phyloP scores from a whole-genome alignment of 2,888 invertebrate species.

The Pediacus dermestoides region DNA sequence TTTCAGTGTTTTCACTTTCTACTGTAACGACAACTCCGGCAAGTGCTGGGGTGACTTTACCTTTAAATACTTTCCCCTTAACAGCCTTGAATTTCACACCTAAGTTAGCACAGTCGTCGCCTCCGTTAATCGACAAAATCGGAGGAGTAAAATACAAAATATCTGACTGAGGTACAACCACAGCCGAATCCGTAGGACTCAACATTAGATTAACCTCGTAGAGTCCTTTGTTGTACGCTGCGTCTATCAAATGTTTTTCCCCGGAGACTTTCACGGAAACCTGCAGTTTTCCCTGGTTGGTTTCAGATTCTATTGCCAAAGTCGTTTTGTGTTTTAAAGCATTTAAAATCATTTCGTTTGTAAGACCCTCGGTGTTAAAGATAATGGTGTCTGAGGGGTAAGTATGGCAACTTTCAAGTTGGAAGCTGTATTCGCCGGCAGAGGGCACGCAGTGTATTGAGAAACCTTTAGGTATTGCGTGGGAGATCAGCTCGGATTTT shows the following conservation, averaged over 20 bases:
- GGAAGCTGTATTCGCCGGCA: constrained; percentile 65
- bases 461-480: constrained; percentile 60
- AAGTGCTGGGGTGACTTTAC: constrained; percentile 68
- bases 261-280: constrained; percentile 27
- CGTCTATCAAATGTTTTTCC: constrained; percentile 17
- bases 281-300: constrained; percentile 37
- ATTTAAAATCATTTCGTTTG: constrained; percentile 41
- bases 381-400: constrained; percentile 53
- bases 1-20: constrained; percentile 47
- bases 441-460: constrained; percentile 72
- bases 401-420: constrained; percentile 77
- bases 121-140: constrained; percentile 59
- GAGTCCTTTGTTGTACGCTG: constrained; percentile 31
- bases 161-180: constrained; percentile 67
- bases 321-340: constrained; percentile 42
- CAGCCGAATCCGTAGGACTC: constrained; percentile 55
- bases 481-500: constrained; percentile 32
- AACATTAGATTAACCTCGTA: constrained; percentile 49
- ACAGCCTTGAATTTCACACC: constrained; percentile 54
- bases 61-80: constrained; percentile 52
- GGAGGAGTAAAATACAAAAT: constrained; percentile 68
- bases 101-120: constrained; percentile 64
- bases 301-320: constrained; percentile 34
- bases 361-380: constrained; percentile 48
- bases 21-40: constrained; percentile 56